These are phyloP conservation scores for Myotis pilosus DNA, from an alignment of 2,797 vertebrate species.

Conservation along the genomic window DNA sequence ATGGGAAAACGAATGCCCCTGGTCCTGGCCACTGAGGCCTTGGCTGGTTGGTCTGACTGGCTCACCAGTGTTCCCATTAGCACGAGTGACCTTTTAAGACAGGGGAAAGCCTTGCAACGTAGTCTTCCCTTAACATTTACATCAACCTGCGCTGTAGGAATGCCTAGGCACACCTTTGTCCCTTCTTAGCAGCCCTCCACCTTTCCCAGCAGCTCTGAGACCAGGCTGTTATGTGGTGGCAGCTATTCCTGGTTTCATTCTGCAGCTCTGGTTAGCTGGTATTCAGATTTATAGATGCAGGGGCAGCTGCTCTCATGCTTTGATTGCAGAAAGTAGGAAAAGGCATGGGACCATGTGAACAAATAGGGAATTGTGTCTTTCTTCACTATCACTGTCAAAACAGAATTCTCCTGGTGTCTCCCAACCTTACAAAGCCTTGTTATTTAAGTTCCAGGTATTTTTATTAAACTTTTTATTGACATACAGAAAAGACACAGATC, in stretches of 20 bases:
- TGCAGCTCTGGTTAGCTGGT: background rate
- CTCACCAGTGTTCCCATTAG: background rate
- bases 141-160: background rate
- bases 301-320: background rate
- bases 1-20: background rate
- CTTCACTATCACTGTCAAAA: background rate
- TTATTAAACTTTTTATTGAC: conserved; percentile 28
- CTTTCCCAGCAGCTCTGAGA: background rate
- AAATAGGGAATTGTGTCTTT: background rate
- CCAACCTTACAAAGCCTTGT: background rate
- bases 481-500: background rate
- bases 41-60: background rate
- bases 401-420: background rate
- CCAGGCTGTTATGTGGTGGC: background rate
- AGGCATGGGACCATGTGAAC: background rate
- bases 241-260: background rate
- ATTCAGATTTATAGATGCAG: background rate
- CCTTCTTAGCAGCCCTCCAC: background rate
- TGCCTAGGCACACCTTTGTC: background rate
- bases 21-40: background rate
- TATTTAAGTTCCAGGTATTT: background rate
- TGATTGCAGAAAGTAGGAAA: background rate
- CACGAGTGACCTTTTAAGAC: background rate
- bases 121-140: background rate
- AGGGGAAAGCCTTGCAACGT: background rate